Evolutionary conservation across 2,113 vertebrate species (phyloP).

Genomic region (Miniopterus natalensis): DNA sequence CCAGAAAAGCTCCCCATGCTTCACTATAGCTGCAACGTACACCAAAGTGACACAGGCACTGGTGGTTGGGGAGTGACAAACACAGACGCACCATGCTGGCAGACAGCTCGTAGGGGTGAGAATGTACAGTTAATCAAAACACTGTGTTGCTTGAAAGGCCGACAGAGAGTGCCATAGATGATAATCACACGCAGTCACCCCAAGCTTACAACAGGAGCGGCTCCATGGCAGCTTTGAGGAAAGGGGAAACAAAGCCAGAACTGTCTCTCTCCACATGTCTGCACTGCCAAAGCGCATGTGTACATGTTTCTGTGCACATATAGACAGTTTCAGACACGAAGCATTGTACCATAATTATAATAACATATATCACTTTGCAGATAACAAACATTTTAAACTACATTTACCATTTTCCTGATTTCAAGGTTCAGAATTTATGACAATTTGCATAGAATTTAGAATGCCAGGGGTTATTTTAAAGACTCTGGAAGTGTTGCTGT

Average conservation of each 20-base stretch:
- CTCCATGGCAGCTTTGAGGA: background rate
- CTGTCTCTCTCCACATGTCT: background rate
- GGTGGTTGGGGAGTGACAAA: background rate
- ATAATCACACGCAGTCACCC: background rate
- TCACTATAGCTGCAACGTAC: background rate
- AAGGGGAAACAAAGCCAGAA: background rate
- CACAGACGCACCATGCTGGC: background rate
- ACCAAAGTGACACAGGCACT: background rate
- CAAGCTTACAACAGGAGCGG: background rate
- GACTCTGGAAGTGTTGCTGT: background rate
- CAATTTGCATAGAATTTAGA: constrained; percentile 6
- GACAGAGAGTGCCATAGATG: background rate
- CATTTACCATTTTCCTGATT: background rate
- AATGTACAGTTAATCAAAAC: background rate
- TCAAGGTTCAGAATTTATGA: constrained; percentile 11
- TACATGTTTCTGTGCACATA: background rate
- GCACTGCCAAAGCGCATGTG: background rate
- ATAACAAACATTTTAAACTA: background rate
- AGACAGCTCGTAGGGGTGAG: background rate
- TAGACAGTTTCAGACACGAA: background rate
- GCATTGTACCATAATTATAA: background rate
- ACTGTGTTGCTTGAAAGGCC: background rate
- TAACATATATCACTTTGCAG: background rate
- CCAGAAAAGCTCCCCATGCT: background rate
- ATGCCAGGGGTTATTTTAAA: background rate